These are phyloP conservation scores for Malacoctenus gilli DNA, from an alignment of 2,797 vertebrate species.

Conservation along the genomic window DNA sequence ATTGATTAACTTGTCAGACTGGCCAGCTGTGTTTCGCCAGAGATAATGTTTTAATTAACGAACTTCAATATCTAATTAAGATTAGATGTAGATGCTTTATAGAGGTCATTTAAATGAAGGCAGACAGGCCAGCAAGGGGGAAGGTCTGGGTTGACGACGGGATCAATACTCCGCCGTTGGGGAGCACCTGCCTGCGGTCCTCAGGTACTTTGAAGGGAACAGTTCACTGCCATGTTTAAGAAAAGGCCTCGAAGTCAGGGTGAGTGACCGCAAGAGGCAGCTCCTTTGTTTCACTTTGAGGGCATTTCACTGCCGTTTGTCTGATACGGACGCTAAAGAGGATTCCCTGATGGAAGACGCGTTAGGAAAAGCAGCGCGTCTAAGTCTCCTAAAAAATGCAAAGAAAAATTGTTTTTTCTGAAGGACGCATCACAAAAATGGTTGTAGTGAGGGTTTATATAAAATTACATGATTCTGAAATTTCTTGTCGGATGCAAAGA, in stretches of 20 bases:
- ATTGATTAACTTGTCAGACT: constrained; percentile 75
- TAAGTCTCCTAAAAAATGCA: no score
- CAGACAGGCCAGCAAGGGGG: constrained; percentile 37
- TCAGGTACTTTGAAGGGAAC: constrained; percentile 40
- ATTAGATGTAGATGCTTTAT: constrained; percentile 78
- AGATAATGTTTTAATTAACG: constrained; percentile 84
- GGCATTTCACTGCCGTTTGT: constrained; percentile 4
- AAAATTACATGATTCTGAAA: no score
- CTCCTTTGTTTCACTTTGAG: constrained; percentile 13
- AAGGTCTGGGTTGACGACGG: no score
- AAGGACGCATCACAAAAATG: no score
- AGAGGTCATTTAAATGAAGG: constrained; percentile 75
- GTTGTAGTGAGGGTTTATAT: no score
- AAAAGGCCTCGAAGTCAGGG: constrained; percentile 9
- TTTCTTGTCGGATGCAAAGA: no score
- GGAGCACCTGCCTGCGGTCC: constrained; percentile 44
- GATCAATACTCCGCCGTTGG: constrained; percentile 18
- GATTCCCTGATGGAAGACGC: not conserved
- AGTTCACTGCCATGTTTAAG: constrained; percentile 38
- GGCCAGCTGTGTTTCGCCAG: constrained; percentile 70
- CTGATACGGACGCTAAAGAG: constrained; percentile 5
- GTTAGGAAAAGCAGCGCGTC: no score
- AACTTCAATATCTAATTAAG: constrained; percentile 83
- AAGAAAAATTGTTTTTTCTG: no score
- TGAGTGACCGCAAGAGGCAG: constrained; percentile 22